Percentiles rank a stretch among this genome's conserved stretches.
phyloP scores from a whole-genome alignment of 2,797 vertebrate species.

The Lithobates pipiens region DNA sequence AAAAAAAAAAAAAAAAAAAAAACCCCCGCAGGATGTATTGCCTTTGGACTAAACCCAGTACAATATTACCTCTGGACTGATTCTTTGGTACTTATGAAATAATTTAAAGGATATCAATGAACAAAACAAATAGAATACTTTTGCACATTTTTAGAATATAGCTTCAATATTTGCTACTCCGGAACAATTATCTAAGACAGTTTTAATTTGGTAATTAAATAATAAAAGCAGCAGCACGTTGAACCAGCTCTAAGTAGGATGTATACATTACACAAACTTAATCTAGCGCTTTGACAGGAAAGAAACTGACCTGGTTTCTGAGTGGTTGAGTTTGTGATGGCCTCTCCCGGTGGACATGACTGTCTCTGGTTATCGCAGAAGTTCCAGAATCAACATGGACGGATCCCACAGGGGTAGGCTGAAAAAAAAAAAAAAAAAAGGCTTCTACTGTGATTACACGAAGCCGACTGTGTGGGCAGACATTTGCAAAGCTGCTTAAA shows the following conservation, averaged over 20 bases:
- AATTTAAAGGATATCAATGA: not conserved
- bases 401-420: conserved; percentile 97
- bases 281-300: not conserved
- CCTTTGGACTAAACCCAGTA: too few relatives aligned
- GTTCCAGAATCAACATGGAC: conserved; percentile 93
- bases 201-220: not conserved
- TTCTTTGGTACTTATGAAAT: conserved; percentile 29
- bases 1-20: too few relatives aligned
- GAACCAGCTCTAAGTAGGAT: not conserved
- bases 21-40: too few relatives aligned
- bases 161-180: not conserved
- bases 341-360: conserved; percentile 89
- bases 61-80: conserved; percentile 18
- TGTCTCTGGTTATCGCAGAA: conserved; percentile 90
- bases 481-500: not conserved
- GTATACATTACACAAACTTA: not conserved
- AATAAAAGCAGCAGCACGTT: conserved; percentile 4
- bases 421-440: conserved; percentile 57
- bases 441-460: not conserved
- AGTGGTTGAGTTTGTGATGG: conserved; percentile 89
- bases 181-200: not conserved
- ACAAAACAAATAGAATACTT: not conserved
- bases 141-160: not conserved
- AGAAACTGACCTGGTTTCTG: conserved; percentile 88
- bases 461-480: too few relatives aligned